phyloP scores from a whole-genome alignment of 2,797 vertebrate species.

The Microctenopoma stevenorrisi region DNA sequence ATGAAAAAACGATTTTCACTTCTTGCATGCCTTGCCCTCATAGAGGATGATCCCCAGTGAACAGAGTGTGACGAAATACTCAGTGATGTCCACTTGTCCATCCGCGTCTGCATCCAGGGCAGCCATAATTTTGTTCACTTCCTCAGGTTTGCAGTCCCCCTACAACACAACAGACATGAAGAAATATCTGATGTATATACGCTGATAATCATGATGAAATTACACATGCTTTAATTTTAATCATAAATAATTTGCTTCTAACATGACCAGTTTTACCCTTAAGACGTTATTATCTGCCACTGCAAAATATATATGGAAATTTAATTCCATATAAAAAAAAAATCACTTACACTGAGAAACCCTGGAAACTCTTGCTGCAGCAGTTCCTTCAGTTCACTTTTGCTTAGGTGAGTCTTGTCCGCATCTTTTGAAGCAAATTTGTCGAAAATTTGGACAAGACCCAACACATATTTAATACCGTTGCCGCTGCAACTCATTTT shows the following conservation, averaged over 20 bases:
- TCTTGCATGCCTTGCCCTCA: neutral
- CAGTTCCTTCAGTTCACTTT: conserved; percentile 89
- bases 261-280: too few species aligned
- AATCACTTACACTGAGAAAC: neutral
- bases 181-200: too few species aligned
- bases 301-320: too few species aligned
- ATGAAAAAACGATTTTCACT: neutral
- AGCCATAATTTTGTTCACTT: neutral
- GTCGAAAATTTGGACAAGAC: conserved; percentile 90
- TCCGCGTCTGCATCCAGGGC: neutral
- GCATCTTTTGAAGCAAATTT: conserved; percentile 88
- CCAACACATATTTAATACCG: conserved; percentile 83
- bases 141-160: neutral
- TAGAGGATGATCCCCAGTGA: neutral
- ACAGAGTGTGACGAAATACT: neutral
- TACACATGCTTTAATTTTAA: too few species aligned
- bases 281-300: too few species aligned
- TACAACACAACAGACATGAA: neutral
- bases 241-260: too few species aligned
- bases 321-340: too few species aligned
- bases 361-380: conserved; percentile 80
- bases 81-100: neutral
- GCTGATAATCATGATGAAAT: too few species aligned
- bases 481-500: neutral
- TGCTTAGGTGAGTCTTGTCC: conserved; percentile 94